Evolutionary conservation across 2,888 invertebrate genomes (phyloP), one percentile per base, ranked within the genome.

Genomic region (Orgyia antiqua): DNA sequence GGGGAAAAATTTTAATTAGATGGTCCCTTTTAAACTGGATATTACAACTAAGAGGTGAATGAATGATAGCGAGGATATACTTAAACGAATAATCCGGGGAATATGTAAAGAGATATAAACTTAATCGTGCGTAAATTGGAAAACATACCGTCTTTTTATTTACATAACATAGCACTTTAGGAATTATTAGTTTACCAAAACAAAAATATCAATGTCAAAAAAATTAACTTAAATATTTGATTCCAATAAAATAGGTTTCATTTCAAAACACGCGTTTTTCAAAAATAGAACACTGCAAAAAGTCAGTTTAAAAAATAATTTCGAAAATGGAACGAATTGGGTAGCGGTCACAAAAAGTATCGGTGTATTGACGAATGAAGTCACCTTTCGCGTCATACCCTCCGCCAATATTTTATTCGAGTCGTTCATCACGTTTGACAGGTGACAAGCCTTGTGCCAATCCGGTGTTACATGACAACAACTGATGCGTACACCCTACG

Each of bases 291-390:
- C 17, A 5, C 17, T 4, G 4, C 4, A 17, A 17, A 17, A 17
- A 17, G 4, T 5, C 4, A 5, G 38, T 46, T 45, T 41, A 29
- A 44, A 52, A 55, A 59, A 57, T 45, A 56, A 64, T 62, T 64
- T 60, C 28, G 32, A 52, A 64, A 61, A 61, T 61, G 56, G 58
- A 52, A 58, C 41, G 38, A 33, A 36, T 48, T 42, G 44, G 32
- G 48, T 43, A 45, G 38, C 38, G 31, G 40, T 43, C 36, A 31
- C 43, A 58, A 60, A 65, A 62, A 65, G 35, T 59, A 64, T 51
- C 56, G 51, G 34, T 36, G 40, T 40, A 57, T 59, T 69, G 71
- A 72, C 68, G 61, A 48, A 68, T 63, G 66, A 65, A 57, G 62
- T 63, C 61, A 66, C 56, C 46, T 49, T 45, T 39, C 38, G 42